Base-by-base conservation (phyloP, 2,113 vertebrate species). In the Rhegmatorhina hoffmannsi region DNA sequence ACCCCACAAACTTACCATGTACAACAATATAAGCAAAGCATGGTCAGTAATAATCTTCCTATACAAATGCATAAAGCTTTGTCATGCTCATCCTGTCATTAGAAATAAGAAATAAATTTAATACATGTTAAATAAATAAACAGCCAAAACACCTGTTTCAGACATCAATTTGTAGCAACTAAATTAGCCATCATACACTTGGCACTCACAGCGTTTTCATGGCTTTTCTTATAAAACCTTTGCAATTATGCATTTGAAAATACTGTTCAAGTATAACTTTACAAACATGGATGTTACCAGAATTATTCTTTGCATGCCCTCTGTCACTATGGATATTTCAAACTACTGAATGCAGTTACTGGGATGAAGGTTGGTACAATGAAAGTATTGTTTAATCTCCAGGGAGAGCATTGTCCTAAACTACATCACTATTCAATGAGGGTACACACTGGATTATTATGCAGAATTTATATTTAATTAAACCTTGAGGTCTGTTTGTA, bases 81-180 rank as follows among this genome's bases (percentile, higher is more conserved):
- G 11, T 52, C 53, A 58, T 24, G 67, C 6, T n/a, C 7, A 46
- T 68, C 6, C 3, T 2, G 1, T 29, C 3, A 3, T 2, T 81
- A 47, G 62, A 77, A 91, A 50, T 44, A 6, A 77, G 18, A 75
- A 95, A n/a, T 3, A 59, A 72, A 73, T 5, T 75, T 66, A 56
- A 83, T 17, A 85, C 68, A 53, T 40, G 5, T 34, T 52, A 74
- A 50, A 66, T 43, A 77, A 75, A 24, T 2, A 53, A 73, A 16
- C 6, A 34, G 13, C 40, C 64, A 53, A 52, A 81, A 36, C 14
- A 8, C 20, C 28, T 38, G 18, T 64, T 84, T 69, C 59, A 62
- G 26, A 67, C 11, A 29, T 9, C 19, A 44, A 8, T 36, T 14
- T 9, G 10, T 5, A 84, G 8, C 29, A 87, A 53, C 49, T 89